These are phyloP conservation scores for Cryptotermes secundus DNA, from an alignment of 1,140 invertebrate species.

Conservation along the genomic window DNA sequence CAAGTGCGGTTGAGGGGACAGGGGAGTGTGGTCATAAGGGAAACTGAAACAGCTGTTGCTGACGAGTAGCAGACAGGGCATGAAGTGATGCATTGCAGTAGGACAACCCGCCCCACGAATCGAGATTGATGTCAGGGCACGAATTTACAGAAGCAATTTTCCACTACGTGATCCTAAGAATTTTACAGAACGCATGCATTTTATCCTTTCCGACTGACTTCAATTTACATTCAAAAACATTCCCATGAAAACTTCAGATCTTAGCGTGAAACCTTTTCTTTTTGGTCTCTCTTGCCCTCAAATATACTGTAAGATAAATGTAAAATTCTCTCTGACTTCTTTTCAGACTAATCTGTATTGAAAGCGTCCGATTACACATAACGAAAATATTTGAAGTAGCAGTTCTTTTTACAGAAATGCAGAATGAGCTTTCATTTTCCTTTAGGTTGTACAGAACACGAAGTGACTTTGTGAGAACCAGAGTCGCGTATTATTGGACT, in stretches of 20 bases:
- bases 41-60: no score
- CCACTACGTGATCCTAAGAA: not conserved
- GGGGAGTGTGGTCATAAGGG: no score
- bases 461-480: no score
- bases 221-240: not conserved
- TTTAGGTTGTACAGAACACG: no score
- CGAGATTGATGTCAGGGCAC: not conserved
- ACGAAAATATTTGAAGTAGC: no score
- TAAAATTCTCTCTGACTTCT: not conserved
- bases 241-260: not conserved
- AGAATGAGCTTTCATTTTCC: no score
- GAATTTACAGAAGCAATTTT: not conserved
- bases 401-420: no score
- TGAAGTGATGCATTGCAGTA: not conserved
- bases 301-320: not conserved
- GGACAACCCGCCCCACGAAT: not conserved
- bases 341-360: not conserved
- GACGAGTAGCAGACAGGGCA: no score
- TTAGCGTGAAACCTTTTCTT: not conserved
- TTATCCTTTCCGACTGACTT: not conserved
- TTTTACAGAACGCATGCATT: not conserved
- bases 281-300: not conserved
- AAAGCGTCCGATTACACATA: not conserved
- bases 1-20: no score
- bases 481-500: no score